Conservation (phyloP, 2,113 vertebrate genomes). For the Brachypteracias leptosomus region DNA sequence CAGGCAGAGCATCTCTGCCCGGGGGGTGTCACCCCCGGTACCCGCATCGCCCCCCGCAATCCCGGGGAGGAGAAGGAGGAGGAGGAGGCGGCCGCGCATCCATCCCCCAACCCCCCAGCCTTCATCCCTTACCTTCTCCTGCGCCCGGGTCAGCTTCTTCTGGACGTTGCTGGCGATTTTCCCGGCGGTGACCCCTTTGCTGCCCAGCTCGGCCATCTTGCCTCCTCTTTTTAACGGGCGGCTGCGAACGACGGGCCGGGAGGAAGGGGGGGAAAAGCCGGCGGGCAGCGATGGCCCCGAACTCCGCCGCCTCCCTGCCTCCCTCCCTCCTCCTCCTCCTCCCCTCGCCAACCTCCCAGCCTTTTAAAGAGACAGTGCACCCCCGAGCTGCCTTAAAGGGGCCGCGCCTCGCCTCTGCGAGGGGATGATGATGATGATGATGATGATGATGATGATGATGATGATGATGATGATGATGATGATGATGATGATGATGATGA, state of each 20-base stretch:
- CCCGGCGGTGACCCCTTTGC: constrained; percentile 93
- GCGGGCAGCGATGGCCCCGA: constrained; percentile 53
- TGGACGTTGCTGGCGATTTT: constrained; percentile 96
- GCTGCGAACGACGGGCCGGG: constrained; percentile 25
- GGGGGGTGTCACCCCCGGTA: not conserved
- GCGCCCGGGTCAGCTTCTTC: constrained; percentile 96
- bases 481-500: no score
- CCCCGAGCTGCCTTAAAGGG: not conserved
- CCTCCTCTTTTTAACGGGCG: constrained; percentile 54
- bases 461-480: no score
- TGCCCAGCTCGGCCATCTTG: constrained; percentile 95
- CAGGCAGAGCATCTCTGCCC: not conserved
- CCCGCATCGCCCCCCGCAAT: not conserved
- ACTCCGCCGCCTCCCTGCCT: not conserved
- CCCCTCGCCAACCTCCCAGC: no score
- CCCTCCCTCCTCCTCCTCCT: not conserved
- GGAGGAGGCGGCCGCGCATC: not conserved
- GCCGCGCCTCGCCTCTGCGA: not conserved
- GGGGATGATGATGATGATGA: no score
- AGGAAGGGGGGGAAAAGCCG: constrained; percentile 3
- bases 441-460: no score
- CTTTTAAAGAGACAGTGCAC: constrained; percentile 73
- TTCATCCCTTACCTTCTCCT: constrained; percentile 88
- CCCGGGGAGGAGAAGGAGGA: not conserved
- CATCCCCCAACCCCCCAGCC: not conserved